phyloP scores from a whole-genome alignment of 1,140 invertebrate genomes.

The Cecropterus lyciades region DNA sequence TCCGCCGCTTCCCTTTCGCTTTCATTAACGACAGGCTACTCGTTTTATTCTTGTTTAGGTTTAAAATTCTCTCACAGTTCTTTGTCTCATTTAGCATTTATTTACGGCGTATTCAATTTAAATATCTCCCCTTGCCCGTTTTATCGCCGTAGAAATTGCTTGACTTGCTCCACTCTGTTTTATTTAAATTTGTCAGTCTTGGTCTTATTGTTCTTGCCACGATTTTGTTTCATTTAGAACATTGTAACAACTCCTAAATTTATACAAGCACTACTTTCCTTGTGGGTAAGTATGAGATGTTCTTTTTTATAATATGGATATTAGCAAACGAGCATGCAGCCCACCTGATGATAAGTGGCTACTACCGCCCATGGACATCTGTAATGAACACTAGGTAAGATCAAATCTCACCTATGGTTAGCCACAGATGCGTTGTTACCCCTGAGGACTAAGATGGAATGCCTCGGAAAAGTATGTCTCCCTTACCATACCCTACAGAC shows the following conservation, averaged over 20 bases:
- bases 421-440: no score
- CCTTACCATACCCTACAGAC: no score
- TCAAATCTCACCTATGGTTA: no score
- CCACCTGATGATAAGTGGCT: no score
- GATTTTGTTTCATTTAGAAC: conserved; percentile 46
- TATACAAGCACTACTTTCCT: conserved; percentile 10
- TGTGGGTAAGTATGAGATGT: not conserved
- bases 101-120: conserved; percentile 81
- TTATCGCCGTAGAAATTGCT: conserved; percentile 72
- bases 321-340: no score
- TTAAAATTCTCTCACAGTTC: conserved; percentile 74
- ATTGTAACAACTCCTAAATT: conserved; percentile 24
- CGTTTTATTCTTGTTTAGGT: conserved; percentile 78
- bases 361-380: no score
- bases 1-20: conserved; percentile 47
- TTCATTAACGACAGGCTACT: conserved; percentile 78
- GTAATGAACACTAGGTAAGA: no score
- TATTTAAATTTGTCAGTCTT: conserved; percentile 75
- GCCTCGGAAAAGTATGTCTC: no score
- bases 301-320: no score
- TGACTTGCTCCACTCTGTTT: conserved; percentile 63
- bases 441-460: no score
- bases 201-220: conserved; percentile 59
- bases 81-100: conserved; percentile 81
- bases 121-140: conserved; percentile 73